Conservation (phyloP, 2,888 invertebrate genomes). For the Tiliacea citrago region DNA sequence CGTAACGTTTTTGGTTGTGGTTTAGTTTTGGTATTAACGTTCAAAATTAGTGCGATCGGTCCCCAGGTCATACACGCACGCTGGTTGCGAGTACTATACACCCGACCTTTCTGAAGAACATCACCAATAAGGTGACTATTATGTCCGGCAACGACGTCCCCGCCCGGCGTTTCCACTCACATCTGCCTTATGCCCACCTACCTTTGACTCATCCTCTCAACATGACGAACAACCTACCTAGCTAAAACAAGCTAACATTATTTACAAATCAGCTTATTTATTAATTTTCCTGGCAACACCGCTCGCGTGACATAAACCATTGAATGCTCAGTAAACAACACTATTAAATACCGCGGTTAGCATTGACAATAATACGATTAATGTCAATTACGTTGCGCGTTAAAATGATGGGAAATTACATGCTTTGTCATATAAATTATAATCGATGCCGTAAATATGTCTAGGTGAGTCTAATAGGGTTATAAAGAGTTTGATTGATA, state of each 20-base stretch:
- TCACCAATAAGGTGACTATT: no score
- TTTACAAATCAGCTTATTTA: neutral
- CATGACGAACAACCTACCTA: no score
- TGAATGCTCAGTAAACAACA: conserved; percentile 46
- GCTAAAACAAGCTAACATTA: neutral
- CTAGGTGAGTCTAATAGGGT: conserved; percentile 26
- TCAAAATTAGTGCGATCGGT: no score
- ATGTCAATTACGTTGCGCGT: conserved; percentile 39
- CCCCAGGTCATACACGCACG: no score
- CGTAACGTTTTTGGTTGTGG: no score
- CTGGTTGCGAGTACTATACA: no score
- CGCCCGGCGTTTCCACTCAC: no score
- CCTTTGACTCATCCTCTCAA: no score
- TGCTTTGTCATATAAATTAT: conserved; percentile 17
- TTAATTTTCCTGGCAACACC: conserved; percentile 14
- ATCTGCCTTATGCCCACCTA: no score
- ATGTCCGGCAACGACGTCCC: no score
- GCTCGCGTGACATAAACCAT: conserved; percentile 43
- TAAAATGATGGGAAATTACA: conserved; percentile 34
- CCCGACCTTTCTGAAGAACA: no score
- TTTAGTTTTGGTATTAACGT: no score
- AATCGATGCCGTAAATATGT: conserved; percentile 24
- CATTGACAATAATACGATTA: conserved; percentile 40
- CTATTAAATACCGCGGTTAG: conserved; percentile 45
- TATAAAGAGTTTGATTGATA: conserved; percentile 21